A percentile compares a stretch with the other conserved stretches of the same genome.
Conservation (phyloP, 1,140 invertebrate genomes). For the Ips nitidus region DNA sequence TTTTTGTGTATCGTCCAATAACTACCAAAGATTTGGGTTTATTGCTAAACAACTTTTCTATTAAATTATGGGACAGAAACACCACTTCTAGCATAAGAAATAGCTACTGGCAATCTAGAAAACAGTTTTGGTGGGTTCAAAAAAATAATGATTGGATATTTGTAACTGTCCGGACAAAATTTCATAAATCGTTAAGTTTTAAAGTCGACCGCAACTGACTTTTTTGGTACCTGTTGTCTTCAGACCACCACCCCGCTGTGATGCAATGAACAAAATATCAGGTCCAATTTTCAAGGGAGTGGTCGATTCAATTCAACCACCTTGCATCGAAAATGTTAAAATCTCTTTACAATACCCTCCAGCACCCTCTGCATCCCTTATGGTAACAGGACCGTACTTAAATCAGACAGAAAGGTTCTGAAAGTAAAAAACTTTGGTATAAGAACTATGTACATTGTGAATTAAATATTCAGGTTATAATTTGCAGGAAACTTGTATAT, state of each 20-base stretch:
- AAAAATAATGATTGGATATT: neutral
- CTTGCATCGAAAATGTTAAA: slow-evolving; percentile 39
- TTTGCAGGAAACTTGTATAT: too few species aligned
- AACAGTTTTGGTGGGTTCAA: neutral
- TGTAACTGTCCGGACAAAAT: neutral
- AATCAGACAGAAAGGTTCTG: too few species aligned
- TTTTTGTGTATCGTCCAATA: slow-evolving; percentile 16
- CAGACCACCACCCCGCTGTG: slow-evolving; percentile 27
- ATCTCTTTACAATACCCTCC: slow-evolving; percentile 29
- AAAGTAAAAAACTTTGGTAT: too few species aligned
- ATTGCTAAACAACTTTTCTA: slow-evolving; percentile 30
- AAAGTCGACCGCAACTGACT: slow-evolving; percentile 21
- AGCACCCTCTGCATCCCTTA: slow-evolving; percentile 28
- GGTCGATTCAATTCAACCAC: slow-evolving; percentile 39
- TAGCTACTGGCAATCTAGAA: neutral
- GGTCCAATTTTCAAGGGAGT: slow-evolving; percentile 37
- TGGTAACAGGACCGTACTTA: neutral
- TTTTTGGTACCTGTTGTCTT: slow-evolving; percentile 34
- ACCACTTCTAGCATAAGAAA: neutral
- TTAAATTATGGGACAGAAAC: slow-evolving; percentile 23
- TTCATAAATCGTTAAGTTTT: neutral
- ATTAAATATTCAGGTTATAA: too few species aligned
- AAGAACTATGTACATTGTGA: too few species aligned
- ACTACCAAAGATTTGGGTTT: slow-evolving; percentile 21
- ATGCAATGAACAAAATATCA: slow-evolving; percentile 35